phyloP scores from a whole-genome alignment of 2,113 vertebrate species.

The Anthoscopus minutus region DNA sequence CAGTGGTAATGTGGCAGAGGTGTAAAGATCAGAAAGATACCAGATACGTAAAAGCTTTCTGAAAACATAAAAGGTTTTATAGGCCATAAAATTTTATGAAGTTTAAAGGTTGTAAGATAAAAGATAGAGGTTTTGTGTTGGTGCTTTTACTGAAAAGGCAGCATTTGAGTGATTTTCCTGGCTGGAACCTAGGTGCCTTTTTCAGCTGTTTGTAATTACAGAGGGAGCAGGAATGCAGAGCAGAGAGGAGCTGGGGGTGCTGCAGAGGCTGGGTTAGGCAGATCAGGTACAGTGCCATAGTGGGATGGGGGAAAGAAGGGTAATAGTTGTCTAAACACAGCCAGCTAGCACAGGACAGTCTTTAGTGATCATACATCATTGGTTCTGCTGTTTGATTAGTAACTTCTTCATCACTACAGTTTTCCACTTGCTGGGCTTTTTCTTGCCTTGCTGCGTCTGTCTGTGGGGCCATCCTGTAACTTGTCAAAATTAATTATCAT shows the following conservation, averaged over 20 bases:
- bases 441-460: not conserved
- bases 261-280: not conserved
- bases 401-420: not conserved
- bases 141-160: not conserved
- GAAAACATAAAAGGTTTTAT: not conserved
- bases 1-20: not conserved
- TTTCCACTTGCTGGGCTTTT: not conserved
- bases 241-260: not conserved
- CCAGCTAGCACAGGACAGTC: not conserved
- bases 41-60: not conserved
- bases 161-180: not conserved
- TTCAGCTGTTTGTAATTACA: not conserved
- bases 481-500: not conserved
- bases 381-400: not conserved
- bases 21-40: not conserved
- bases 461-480: not conserved
- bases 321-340: not conserved
- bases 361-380: not conserved
- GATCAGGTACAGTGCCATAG: not conserved
- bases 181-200: rapidly evolving
- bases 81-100: not conserved
- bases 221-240: not conserved
- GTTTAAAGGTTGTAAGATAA: not conserved
- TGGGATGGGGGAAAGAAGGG: not conserved
- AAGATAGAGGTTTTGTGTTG: not conserved